Evolutionary conservation across 2,888 invertebrate genomes (phyloP), one percentile per base, ranked within the genome.

Genomic region (Sphaerophoria taeniata): DNA sequence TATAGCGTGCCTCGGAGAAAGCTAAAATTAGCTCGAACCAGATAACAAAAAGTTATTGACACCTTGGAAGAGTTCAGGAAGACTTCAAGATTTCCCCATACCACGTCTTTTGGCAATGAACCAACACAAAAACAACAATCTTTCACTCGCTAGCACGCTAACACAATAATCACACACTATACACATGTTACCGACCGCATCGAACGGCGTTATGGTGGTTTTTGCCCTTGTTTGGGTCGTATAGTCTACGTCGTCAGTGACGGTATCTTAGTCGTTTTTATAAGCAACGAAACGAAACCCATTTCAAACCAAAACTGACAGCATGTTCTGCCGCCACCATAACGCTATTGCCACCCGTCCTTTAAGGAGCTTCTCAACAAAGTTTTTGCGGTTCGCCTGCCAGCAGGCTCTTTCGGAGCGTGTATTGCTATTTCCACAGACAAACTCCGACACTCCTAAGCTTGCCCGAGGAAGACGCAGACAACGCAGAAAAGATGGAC

Each of bases 321-420:
- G 65, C 34, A 49, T 65, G 49, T 65, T 31, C 33, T 63, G 65
- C 36, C 24, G 2, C 24, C 24, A 24, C 24, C 24, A 24, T 24
- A 24, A 24, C 24, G 24, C 24, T 24, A 24, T 24, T 6, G 24
- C 33, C 33, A 12, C 14, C 49, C 65, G 49, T 47, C 67, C 65
- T 60, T 72, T 71, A 60, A 67, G 70, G 43, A 77, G 72, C 77
- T 82, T 82, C 77, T 77, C 82, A 82, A 63, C 82, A 73, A 82
- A 82, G 67, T 73, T 77, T 73, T 73, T 77, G 77, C 33, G 72
- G 69, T 72, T 47, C 36, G 43, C 34, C 53, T 14, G 14, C 6
- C 36, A 31, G 4, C 39, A 14, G 31, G 58, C 39, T 61, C 45
- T 14, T 24, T 47, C 33, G 45, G 16, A 34, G 12, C 11, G 24